These are phyloP conservation scores for Drosophila mimetica DNA, from an alignment of 2,888 invertebrate genomes.

Conservation along the genomic window DNA sequence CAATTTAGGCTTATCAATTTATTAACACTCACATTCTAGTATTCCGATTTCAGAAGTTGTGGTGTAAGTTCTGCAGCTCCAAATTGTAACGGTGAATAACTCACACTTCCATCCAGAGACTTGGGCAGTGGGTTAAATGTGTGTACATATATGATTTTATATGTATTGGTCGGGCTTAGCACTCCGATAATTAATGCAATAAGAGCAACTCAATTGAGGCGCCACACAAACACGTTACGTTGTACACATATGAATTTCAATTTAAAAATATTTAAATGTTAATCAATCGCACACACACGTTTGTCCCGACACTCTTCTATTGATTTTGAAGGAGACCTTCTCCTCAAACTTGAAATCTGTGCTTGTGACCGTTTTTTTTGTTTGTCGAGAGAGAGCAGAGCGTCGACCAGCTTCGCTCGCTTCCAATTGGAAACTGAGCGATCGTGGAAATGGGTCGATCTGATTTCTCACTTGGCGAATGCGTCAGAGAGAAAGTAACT, in stretches of 20 bases:
- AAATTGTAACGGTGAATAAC: slow-evolving; percentile 8
- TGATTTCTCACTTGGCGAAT: slow-evolving; percentile 22
- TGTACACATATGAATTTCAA: slow-evolving; percentile 7
- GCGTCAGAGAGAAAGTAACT: slow-evolving; percentile 2
- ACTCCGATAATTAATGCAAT: slow-evolving; percentile 23
- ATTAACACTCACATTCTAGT: slow-evolving; percentile 9
- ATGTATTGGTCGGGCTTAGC: slow-evolving; percentile 9
- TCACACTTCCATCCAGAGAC: neutral
- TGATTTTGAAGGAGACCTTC: slow-evolving; percentile 20
- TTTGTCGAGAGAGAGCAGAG: slow-evolving; percentile 21
- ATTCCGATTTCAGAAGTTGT: neutral
- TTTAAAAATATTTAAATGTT: slow-evolving; percentile 27
- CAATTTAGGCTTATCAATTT: neutral
- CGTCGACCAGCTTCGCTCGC: neutral
- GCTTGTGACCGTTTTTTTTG: slow-evolving; percentile 1
- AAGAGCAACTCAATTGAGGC: slow-evolving; percentile 2
- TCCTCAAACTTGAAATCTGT: slow-evolving; percentile 18
- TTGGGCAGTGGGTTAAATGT: slow-evolving; percentile 11
- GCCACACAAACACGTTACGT: slow-evolving; percentile 20
- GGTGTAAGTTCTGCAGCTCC: neutral
- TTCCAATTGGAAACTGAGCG: slow-evolving; percentile 12
- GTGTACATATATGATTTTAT: slow-evolving; percentile 1
- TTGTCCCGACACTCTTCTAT: neutral
- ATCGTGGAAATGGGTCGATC: slow-evolving; percentile 17
- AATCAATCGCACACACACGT: slow-evolving; percentile 21